Percentiles rank a stretch among this genome's conserved stretches.
Evolutionary conservation across 2,888 invertebrate species (phyloP).

Genomic region (Bimastos eiseni): DNA sequence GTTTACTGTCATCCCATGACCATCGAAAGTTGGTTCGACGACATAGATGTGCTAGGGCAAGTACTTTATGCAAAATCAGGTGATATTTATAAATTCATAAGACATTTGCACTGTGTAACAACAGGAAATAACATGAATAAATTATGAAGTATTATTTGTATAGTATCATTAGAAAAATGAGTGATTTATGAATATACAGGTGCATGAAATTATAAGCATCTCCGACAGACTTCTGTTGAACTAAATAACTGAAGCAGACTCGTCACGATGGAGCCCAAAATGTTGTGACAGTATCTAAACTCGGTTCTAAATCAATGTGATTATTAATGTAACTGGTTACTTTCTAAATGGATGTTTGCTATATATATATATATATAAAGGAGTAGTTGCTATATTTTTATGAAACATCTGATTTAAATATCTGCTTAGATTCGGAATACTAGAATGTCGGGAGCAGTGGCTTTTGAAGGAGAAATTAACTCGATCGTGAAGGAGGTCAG

Average conservation of each 20-base stretch:
- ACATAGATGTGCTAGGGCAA: background rate
- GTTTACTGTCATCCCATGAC: background rate
- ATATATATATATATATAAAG: background rate
- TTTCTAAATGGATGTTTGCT: background rate
- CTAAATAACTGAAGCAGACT: background rate
- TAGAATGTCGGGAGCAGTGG: constrained; percentile 49
- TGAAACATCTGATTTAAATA: background rate
- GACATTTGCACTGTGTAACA: background rate
- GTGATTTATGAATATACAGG: background rate
- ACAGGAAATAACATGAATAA: background rate
- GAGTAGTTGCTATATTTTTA: background rate
- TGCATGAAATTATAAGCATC: background rate
- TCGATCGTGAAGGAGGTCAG: constrained; percentile 61
- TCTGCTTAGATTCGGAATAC: background rate
- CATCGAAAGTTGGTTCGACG: background rate
- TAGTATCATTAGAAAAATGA: background rate
- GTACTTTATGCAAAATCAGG: background rate
- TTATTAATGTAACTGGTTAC: background rate
- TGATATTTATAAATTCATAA: background rate
- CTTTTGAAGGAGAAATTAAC: constrained; percentile 62
- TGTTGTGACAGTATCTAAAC: background rate
- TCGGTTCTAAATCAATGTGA: background rate
- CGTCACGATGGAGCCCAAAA: background rate
- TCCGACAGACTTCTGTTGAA: background rate
- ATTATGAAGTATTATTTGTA: background rate